Evolutionary conservation across 2,113 vertebrate species (phyloP).

Genomic region (Antigone vipio): DNA sequence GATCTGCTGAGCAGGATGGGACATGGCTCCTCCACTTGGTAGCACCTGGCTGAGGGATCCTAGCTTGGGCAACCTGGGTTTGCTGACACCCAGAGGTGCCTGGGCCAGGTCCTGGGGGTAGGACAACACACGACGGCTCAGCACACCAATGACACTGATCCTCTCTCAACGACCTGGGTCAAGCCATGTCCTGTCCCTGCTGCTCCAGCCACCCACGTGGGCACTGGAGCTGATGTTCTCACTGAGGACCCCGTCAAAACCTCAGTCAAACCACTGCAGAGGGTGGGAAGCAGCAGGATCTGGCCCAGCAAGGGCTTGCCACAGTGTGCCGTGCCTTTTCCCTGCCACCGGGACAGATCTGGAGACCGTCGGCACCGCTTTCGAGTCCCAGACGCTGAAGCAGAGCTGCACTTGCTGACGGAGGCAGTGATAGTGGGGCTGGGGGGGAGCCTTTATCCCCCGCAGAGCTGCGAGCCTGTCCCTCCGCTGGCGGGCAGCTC

Average conservation of each 20-base stretch:
- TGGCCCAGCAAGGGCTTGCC: rapidly evolving
- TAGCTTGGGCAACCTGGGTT: neutral
- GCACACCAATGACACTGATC: neutral
- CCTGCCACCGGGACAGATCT: neutral
- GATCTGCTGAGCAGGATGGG: neutral
- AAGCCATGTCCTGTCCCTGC: rapidly evolving
- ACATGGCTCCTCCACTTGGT: neutral
- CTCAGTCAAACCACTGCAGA: neutral
- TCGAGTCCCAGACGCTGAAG: rapidly evolving
- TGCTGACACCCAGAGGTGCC: neutral
- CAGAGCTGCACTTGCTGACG: neutral
- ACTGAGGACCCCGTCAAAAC: neutral
- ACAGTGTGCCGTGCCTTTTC: neutral
- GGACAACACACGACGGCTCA: neutral
- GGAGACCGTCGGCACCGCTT: neutral
- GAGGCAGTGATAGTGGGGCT: neutral
- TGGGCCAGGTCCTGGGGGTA: neutral
- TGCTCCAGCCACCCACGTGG: neutral
- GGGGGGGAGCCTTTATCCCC: neutral
- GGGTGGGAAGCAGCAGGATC: neutral
- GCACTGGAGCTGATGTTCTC: neutral
- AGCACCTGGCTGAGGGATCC: neutral
- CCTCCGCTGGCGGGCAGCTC: neutral
- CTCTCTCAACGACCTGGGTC: neutral
- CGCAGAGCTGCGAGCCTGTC: neutral